Evolutionary conservation across 2,797 vertebrate species (phyloP), one percentile per base, ranked within the genome.

Genomic region (Saxicola maurus): DNA sequence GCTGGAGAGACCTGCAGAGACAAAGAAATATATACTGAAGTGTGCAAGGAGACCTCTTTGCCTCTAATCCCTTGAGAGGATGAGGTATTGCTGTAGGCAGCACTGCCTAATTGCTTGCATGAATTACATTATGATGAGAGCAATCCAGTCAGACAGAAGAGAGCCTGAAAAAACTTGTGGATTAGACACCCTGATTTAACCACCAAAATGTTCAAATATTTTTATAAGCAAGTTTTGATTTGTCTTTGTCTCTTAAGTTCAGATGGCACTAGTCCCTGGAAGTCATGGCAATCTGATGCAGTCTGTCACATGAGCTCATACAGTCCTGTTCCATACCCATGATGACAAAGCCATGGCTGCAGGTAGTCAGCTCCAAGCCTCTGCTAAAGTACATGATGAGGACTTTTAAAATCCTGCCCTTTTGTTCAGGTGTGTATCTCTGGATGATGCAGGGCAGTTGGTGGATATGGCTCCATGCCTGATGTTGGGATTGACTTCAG

Each of bases 11-110:
- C 35, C 12, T 42, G 35, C 59, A 67, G 61, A 82, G 18, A 75
- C 14, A 25, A 56, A 89, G 48, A 85, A 87, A 67, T 60, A 45
- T 3, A 27, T 19, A 27, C 11, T 56, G 67, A 55, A 53, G 27
- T 46, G 25, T 73, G 20, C 33, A 61, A 71, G 61, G 57, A 91
- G 48, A 51, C 20, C 15, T 27, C 15, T 60, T 89, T 86, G 57
- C 65, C 3, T 84, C 51, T 40, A 84, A 49, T 74, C 72, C 55
- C 78, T 68, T 0, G 2, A 73, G 84, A 92, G 77, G 20, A 73
- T 81, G 60, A 89, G 51, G 53, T 86, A 71, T 56, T 57, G 78
- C 62, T 87, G 69, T 35, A 89, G 80, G 83, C 51, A 82, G 53
- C 48, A 40, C 31, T 57, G 43, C 78, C 61, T 91, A 82, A 75